A percentile compares a stretch with the other conserved stretches of the same genome.
These are phyloP conservation scores for Apeira syringaria DNA, from an alignment of 2,888 invertebrate species.

Conservation along the genomic window DNA sequence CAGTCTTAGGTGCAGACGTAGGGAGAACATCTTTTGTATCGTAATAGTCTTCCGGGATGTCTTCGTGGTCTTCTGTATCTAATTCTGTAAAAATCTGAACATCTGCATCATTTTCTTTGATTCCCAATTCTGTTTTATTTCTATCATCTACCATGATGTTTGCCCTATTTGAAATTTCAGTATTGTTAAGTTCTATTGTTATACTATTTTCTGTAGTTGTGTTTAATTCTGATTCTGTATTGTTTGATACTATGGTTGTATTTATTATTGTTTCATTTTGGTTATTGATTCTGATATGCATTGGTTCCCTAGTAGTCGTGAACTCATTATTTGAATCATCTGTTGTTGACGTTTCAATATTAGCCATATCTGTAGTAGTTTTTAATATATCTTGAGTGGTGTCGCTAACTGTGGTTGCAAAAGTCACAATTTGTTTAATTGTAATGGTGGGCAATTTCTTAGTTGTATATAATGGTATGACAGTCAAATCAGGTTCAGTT, in stretches of 20 bases:
- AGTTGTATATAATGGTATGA: conserved; percentile 66
- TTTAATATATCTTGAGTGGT: conserved; percentile 32
- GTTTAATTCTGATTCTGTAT: neutral
- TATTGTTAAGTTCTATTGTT: neutral
- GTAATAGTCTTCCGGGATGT: conserved; percentile 75
- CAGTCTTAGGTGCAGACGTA: conserved; percentile 67
- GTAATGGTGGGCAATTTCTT: conserved; percentile 46
- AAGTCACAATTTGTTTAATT: conserved; percentile 54
- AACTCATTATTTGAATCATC: conserved; percentile 7
- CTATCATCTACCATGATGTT: neutral
- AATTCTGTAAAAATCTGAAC: conserved; percentile 65
- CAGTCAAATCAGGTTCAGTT: conserved; percentile 63
- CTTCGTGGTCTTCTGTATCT: conserved; percentile 56
- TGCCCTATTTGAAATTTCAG: neutral
- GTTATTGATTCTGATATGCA: neutral
- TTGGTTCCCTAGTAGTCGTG: conserved; percentile 7
- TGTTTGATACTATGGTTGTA: neutral
- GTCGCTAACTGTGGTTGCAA: conserved; percentile 48
- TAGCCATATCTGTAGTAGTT: conserved; percentile 28
- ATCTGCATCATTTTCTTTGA: conserved; percentile 39
- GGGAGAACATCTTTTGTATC: conserved; percentile 70
- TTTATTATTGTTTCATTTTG: conserved; percentile 8
- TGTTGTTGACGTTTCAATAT: conserved; percentile 16
- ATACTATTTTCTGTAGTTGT: neutral
- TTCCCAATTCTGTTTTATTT: conserved; percentile 28